These are phyloP conservation scores for Drosophila rhopaloa DNA, from an alignment of 1,140 invertebrate genomes.

Conservation along the genomic window DNA sequence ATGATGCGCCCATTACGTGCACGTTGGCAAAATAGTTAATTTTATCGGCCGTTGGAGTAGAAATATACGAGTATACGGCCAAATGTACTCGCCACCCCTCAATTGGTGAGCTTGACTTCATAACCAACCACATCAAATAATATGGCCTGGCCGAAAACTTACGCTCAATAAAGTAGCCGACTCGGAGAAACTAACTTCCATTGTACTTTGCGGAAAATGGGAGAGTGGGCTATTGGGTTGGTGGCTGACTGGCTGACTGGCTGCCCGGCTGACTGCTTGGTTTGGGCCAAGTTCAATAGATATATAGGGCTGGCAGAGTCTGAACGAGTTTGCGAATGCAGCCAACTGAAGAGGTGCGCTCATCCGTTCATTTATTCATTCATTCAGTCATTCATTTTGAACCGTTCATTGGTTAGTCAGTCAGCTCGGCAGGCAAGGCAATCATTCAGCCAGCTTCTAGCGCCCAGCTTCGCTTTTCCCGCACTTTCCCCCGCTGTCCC, in stretches of 20 bases:
- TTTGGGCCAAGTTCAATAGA: slow-evolving; percentile 72
- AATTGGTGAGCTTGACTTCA: slow-evolving; percentile 51
- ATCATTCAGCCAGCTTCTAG: slow-evolving; percentile 69
- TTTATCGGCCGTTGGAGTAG: slow-evolving; percentile 74
- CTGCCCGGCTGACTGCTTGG: neutral
- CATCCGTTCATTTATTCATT: slow-evolving; percentile 83
- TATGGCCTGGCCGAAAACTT: slow-evolving; percentile 63
- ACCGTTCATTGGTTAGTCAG: slow-evolving; percentile 81
- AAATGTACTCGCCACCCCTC: slow-evolving; percentile 55
- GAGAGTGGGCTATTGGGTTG: neutral
- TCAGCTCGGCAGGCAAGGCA: slow-evolving; percentile 71
- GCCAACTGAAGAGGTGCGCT: slow-evolving; percentile 77
- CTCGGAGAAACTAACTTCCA: slow-evolving; percentile 77
- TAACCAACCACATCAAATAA: slow-evolving; percentile 81
- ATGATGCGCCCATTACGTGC: slow-evolving; percentile 80
- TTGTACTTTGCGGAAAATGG: slow-evolving; percentile 43
- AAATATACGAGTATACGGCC: slow-evolving; percentile 53
- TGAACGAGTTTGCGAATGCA: slow-evolving; percentile 77
- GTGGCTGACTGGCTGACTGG: neutral
- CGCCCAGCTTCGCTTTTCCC: slow-evolving; percentile 30
- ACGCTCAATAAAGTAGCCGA: slow-evolving; percentile 82
- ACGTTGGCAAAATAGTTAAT: slow-evolving; percentile 75
- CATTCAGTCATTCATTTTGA: slow-evolving; percentile 80
- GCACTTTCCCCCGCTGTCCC: neutral
- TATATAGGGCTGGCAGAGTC: slow-evolving; percentile 22